A percentile compares a stretch with the other conserved stretches of the same genome.
phyloP scores from a whole-genome alignment of 2,888 invertebrate species.

The Ochropacha duplaris region DNA sequence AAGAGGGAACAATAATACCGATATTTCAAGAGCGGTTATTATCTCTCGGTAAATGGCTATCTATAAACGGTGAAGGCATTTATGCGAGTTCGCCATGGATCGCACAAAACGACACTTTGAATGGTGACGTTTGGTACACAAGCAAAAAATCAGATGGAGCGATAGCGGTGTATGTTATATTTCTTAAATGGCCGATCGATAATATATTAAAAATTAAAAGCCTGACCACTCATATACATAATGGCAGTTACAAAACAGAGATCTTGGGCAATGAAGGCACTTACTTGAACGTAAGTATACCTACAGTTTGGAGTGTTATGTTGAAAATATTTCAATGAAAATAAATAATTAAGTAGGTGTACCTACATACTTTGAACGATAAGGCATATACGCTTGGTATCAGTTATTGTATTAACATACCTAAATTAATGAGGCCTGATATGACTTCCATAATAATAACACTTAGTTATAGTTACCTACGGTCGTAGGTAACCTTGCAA shows the following conservation, averaged over 20 bases:
- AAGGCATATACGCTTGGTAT: not conserved
- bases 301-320: not conserved
- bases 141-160: constrained; percentile 34
- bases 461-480: no score
- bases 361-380: not conserved
- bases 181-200: constrained; percentile 87
- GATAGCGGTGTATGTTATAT: constrained; percentile 84
- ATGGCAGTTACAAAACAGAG: constrained; percentile 43
- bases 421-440: not conserved
- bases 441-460: no score
- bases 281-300: constrained; percentile 48
- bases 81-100: constrained; percentile 90
- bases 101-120: constrained; percentile 89
- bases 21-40: constrained; percentile 93
- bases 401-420: not conserved
- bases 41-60: constrained; percentile 91
- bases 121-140: constrained; percentile 90
- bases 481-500: no score
- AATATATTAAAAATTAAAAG: constrained; percentile 65
- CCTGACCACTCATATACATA: constrained; percentile 43
- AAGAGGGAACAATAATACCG: constrained; percentile 92
- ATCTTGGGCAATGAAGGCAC: constrained; percentile 52
- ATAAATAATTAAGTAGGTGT: not conserved
- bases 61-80: constrained; percentile 93
- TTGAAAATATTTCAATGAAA: not conserved